Percentiles rank a stretch among this genome's conserved stretches.
phyloP scores from a whole-genome alignment of 2,888 invertebrate genomes.

The Yponomeuta evonymella region DNA sequence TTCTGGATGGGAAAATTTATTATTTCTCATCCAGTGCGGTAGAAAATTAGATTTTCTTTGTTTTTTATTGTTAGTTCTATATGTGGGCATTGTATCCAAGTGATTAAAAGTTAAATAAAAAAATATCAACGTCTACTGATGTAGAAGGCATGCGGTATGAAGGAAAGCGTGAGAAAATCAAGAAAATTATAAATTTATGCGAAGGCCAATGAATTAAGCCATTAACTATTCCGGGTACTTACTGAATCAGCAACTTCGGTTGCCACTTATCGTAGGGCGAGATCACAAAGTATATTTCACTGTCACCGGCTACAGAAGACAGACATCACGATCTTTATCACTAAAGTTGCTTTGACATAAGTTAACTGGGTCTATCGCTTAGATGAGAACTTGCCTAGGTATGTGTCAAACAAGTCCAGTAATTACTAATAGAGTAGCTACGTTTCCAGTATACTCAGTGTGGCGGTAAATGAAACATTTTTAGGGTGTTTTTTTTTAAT shows the following conservation, averaged over 20 bases:
- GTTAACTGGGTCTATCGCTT: conserved; percentile 1
- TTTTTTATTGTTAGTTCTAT: no score
- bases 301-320: not conserved
- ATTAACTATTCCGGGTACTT: not conserved
- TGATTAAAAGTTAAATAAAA: no score
- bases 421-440: not conserved
- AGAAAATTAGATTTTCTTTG: no score
- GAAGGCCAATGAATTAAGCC: not conserved
- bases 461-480: no score
- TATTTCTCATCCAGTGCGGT: no score
- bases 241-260: not conserved
- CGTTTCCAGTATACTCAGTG: no score
- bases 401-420: not conserved
- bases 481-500: no score
- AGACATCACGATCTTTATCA: conserved; percentile 3
- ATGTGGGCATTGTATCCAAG: no score
- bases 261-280: not conserved
- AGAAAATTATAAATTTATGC: not conserved
- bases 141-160: no score
- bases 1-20: no score
- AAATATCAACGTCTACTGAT: no score
- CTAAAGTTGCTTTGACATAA: not conserved
- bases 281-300: not conserved
- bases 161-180: not conserved
- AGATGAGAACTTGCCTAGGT: not conserved